Percentiles rank a stretch among this genome's conserved stretches.
Evolutionary conservation across 2,113 vertebrate genomes (phyloP).

Genomic region (Macquaria ambigua): DNA sequence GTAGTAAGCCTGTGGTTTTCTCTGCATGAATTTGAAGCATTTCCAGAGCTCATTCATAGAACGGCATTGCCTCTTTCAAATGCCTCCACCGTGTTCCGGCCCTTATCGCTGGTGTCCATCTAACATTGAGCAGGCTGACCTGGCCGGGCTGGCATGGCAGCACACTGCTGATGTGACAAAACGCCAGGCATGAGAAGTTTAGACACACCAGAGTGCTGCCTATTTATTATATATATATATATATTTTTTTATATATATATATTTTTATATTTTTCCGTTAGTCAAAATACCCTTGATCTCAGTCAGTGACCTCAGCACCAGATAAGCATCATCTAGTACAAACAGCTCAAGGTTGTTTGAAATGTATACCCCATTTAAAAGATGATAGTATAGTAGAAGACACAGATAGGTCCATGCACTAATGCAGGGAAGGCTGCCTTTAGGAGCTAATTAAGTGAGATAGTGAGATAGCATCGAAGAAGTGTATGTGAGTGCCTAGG

Average conservation of each 20-base stretch:
- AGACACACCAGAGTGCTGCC: neutral
- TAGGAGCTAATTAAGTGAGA: constrained; percentile 79
- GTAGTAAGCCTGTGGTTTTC: constrained; percentile 31
- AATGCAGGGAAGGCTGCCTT: constrained; percentile 71
- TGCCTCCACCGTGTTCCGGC: constrained; percentile 16
- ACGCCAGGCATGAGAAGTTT: constrained; percentile 20
- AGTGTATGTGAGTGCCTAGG: constrained; percentile 24
- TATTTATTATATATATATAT: no score
- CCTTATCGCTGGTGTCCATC: constrained; percentile 63
- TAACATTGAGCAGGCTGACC: constrained; percentile 64
- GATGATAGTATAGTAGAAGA: constrained; percentile 52
- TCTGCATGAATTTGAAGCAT: constrained; percentile 31
- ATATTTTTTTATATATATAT: no score
- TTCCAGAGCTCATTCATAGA: constrained; percentile 23
- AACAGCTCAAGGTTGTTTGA: constrained; percentile 78
- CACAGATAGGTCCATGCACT: constrained; percentile 59
- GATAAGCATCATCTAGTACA: constrained; percentile 77
- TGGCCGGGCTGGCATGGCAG: constrained; percentile 6
- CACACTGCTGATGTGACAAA: constrained; percentile 55
- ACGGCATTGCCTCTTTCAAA: constrained; percentile 22
- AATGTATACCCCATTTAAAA: constrained; percentile 70
- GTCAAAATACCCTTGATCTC: constrained; percentile 58
- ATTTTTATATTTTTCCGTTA: no score
- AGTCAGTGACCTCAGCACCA: constrained; percentile 56
- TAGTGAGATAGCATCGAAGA: constrained; percentile 72